phyloP scores from a whole-genome alignment of 2,113 vertebrate species.

The Hippolais icterina region DNA sequence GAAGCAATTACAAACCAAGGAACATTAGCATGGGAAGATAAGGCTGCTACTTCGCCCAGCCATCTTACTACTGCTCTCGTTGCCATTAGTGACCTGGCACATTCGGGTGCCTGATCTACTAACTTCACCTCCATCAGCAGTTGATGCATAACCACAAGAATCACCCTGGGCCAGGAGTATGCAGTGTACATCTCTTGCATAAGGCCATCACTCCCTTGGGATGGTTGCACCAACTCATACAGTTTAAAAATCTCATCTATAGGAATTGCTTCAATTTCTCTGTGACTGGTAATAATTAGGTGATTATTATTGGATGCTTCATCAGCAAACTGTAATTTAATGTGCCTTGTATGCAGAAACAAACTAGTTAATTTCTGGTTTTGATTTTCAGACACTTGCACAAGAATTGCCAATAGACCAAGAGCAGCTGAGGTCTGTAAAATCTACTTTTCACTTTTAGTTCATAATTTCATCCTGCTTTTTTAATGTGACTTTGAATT shows the following conservation, averaged over 20 bases:
- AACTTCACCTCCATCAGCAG: background rate
- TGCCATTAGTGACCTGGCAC: background rate
- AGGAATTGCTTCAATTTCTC: background rate
- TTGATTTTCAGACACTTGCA: background rate
- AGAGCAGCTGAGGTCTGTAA: background rate
- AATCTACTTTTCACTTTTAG: background rate
- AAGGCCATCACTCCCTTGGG: rapidly evolving
- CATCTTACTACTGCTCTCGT: background rate
- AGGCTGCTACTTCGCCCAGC: background rate
- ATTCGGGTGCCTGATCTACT: background rate
- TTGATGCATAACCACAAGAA: background rate
- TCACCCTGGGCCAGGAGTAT: background rate
- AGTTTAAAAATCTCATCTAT: background rate
- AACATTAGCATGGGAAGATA: background rate
- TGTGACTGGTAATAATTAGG: background rate
- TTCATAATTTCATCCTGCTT: background rate
- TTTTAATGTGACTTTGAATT: background rate
- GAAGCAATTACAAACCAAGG: background rate
- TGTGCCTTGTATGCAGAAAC: background rate
- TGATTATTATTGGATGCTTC: background rate
- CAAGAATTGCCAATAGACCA: background rate
- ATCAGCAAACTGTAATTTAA: background rate
- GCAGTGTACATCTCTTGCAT: background rate
- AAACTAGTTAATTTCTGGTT: background rate
- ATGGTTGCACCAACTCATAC: background rate